Base-by-base conservation (phyloP, 2,797 vertebrate species). In the Microctenopoma stevenorrisi region DNA sequence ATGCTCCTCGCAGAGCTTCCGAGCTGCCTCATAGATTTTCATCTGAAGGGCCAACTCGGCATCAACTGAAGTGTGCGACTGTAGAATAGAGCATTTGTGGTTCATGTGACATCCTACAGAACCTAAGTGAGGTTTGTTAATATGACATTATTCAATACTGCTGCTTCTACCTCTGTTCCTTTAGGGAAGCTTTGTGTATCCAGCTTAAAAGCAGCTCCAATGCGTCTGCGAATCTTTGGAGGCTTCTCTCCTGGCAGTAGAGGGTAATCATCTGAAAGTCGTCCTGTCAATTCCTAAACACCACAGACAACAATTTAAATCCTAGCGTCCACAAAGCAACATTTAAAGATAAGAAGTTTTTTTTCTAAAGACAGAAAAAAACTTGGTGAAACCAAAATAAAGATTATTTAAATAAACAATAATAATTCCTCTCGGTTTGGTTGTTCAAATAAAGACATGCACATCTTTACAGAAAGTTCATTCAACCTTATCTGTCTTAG, bases 201-300 rank as follows among this genome's bases (percentile, higher is more conserved):
- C 72, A 98, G 84, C 83, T 93, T 95, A 89, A 98, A 98, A 0
- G 94, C 91, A 0, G 97, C 94, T 46, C 97, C 96, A 0, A 98
- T 93, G 58, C 97, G 95, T 60, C 94, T 92, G 33, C 91, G 95
- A n/a, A 98, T 93, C 47, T 91, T 95, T 0, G 96, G 97, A 9
- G 86, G 93, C 64, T 95, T 95, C 88, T 98, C 96, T 2, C 96
- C 96, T 0, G 92, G 94, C 52, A 93, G 91, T 18, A 97, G 87
- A 6, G 96, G 97, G 69, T 95, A 98, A 83, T 98, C 96, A 0
- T 75, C 72, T 9, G 96, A 93, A 64, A 98, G 82, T 3, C 56
- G 77, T 47, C 97, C 96, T 0, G 96, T 98, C 89, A 98, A 76
- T 91, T 98, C 97, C 97, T 98, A 68, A 56, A 89, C 33, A 49